phyloP scores from a whole-genome alignment of 1,140 invertebrate species.

The Battus philenor region DNA sequence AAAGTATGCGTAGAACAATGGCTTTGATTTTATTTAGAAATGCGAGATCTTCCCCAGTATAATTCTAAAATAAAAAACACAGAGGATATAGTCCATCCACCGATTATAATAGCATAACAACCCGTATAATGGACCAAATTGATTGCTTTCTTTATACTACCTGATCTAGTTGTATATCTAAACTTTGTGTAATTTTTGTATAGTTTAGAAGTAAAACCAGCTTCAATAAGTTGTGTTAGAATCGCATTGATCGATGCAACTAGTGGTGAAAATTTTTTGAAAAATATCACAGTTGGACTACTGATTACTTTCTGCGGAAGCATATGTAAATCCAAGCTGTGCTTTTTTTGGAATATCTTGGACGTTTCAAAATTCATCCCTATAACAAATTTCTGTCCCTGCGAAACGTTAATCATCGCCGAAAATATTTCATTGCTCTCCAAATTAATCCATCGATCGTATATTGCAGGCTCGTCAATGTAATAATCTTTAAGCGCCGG shows the following conservation, averaged over 20 bases:
- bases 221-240: slow-evolving; percentile 35
- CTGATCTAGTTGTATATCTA: slow-evolving; percentile 1
- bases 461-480: slow-evolving; percentile 37
- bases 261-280: slow-evolving; percentile 56
- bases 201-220: slow-evolving; percentile 41
- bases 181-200: slow-evolving; percentile 35
- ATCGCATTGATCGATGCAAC: slow-evolving; percentile 32
- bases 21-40: too few species aligned
- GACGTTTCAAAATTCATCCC: slow-evolving; percentile 43
- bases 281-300: slow-evolving; percentile 46
- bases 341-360: slow-evolving; percentile 27
- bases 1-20: too few species aligned
- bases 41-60: slow-evolving; percentile 17
- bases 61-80: slow-evolving; percentile 43
- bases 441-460: slow-evolving; percentile 39
- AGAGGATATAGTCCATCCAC: slow-evolving; percentile 41
- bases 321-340: slow-evolving; percentile 32
- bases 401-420: slow-evolving; percentile 30
- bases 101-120: slow-evolving; percentile 41
- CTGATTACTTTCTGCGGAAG: slow-evolving; percentile 34
- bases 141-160: slow-evolving; percentile 28
- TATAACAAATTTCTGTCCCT: slow-evolving; percentile 47
- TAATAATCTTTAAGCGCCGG: slow-evolving; percentile 48
- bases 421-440: slow-evolving; percentile 32
- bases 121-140: slow-evolving; percentile 44